A percentile compares a stretch with the other conserved stretches of the same genome.
phyloP scores from a whole-genome alignment of 2,113 vertebrate genomes.

The Rhynchopsitta pachyrhyncha region DNA sequence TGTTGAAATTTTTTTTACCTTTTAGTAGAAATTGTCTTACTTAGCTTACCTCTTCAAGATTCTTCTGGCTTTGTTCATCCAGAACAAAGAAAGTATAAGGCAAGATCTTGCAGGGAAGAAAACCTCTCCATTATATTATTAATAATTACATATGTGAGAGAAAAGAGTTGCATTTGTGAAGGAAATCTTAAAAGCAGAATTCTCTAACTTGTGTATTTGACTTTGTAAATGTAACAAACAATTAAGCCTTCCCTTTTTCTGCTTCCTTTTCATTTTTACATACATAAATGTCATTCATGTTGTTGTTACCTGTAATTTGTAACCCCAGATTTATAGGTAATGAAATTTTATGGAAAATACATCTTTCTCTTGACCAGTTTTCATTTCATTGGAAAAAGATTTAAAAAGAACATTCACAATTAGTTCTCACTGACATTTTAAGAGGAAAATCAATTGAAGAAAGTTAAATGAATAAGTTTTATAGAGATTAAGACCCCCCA shows the following conservation, averaged over 20 bases:
- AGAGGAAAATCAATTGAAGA: background rate
- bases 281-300: background rate
- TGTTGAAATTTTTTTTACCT: background rate
- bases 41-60: background rate
- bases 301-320: background rate
- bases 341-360: background rate
- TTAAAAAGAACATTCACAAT: background rate
- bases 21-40: background rate
- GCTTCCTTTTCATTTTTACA: background rate
- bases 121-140: background rate
- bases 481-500: background rate
- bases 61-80: background rate
- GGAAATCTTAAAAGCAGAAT: background rate
- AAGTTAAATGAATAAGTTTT: background rate
- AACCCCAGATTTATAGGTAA: background rate
- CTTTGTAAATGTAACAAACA: background rate
- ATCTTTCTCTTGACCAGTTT: background rate
- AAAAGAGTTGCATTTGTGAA: background rate
- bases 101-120: background rate
- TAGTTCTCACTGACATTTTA: background rate
- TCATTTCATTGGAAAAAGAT: background rate
- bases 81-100: background rate
- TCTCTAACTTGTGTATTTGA: background rate
- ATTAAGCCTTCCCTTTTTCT: background rate
- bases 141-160: background rate